Evolutionary conservation across 2,113 vertebrate species (phyloP).

Genomic region (Pangasianodon hypophthalmus): DNA sequence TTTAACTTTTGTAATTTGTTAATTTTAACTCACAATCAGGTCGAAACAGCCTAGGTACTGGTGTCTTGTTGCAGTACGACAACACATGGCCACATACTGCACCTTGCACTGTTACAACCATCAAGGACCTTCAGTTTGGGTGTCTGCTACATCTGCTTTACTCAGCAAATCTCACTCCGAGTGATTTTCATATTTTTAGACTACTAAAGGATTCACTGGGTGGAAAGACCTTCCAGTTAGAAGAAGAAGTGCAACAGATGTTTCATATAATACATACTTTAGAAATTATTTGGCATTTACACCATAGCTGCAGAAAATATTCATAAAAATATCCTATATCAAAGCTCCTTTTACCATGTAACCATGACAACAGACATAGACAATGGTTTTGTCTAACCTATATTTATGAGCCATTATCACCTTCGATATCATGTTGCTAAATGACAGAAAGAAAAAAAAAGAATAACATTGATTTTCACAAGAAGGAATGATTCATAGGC

Average conservation of each 20-base stretch:
- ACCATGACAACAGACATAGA: constrained; percentile 5
- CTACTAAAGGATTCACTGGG: not conserved
- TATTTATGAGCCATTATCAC: not conserved
- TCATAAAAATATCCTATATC: not conserved
- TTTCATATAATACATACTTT: not conserved
- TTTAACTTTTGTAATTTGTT: too few species aligned
- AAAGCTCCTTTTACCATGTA: not conserved
- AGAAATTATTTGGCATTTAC: not conserved
- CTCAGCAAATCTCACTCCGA: not conserved
- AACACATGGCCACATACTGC: not conserved
- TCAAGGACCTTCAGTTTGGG: not conserved
- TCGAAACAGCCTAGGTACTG: not conserved
- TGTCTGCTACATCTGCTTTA: not conserved
- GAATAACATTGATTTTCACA: not conserved
- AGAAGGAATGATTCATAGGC: not conserved
- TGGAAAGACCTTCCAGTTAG: not conserved
- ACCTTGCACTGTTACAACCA: not conserved
- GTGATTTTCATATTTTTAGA: not conserved
- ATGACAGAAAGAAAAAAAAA: not conserved
- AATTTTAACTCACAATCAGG: not conserved
- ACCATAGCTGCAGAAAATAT: not conserved
- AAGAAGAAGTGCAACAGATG: not conserved
- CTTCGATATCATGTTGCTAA: not conserved
- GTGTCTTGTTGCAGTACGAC: not conserved
- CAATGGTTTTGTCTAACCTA: not conserved